Conservation (phyloP, 2,113 vertebrate genomes). For the Dicentrarchus labrax region DNA sequence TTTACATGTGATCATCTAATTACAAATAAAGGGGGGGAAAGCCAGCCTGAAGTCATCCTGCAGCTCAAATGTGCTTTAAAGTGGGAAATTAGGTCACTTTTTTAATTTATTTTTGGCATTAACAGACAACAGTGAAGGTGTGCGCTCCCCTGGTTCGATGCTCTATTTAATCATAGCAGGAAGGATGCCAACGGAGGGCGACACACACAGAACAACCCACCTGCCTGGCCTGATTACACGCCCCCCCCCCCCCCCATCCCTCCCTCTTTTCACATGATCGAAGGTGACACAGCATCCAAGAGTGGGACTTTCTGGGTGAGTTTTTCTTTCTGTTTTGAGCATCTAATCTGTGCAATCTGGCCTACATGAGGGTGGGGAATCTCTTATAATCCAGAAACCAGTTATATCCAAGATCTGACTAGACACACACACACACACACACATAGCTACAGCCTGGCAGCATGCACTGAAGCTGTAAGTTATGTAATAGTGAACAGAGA, state of each 20-base stretch:
- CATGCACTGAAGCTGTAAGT: conserved; percentile 70
- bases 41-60: conserved; percentile 29
- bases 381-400: conserved; percentile 28
- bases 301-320: conserved; percentile 20
- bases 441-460: conserved; percentile 63
- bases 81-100: conserved; percentile 67
- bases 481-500: conserved; percentile 75
- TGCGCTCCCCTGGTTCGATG: conserved; percentile 53
- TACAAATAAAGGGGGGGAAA: neutral
- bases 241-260: too few species aligned
- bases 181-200: conserved; percentile 32
- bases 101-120: conserved; percentile 42
- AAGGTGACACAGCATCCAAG: conserved; percentile 57
- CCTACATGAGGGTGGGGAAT: conserved; percentile 2
- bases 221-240: conserved; percentile 65
- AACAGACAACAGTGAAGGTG: conserved; percentile 45
- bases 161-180: conserved; percentile 67
- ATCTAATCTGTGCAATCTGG: neutral
- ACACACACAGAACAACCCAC: conserved; percentile 16
- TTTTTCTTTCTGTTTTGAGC: neutral
- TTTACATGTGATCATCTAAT: conserved; percentile 17
- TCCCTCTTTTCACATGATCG: too few species aligned
- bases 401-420: conserved; percentile 55
- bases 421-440: conserved; percentile 35
- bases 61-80: conserved; percentile 39